Conservation (phyloP, 2,888 invertebrate species). For the Chrysodeixis includens region DNA sequence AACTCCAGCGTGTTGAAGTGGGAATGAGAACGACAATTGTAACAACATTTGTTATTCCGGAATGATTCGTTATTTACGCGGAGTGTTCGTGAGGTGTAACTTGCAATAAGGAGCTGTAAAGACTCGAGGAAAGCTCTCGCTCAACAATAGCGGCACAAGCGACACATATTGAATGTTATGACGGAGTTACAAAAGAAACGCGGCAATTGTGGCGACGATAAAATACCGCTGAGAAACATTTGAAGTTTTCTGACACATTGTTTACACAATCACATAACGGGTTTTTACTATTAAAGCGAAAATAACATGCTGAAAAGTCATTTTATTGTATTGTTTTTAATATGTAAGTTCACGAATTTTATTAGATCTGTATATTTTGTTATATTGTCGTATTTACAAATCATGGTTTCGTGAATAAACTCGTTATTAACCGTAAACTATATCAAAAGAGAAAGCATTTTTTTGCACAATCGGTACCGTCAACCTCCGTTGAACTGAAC, state of each 20-base stretch:
- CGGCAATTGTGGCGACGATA: not conserved
- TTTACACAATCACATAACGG: not conserved
- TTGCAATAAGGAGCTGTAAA: not conserved
- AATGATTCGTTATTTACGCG: not conserved
- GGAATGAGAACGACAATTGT: not conserved
- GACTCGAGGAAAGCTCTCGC: not conserved
- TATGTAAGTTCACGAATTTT: too few relatives aligned
- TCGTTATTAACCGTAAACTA: too few relatives aligned
- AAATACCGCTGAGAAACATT: not conserved
- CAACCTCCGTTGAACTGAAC: not conserved
- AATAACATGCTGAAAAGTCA: too few relatives aligned
- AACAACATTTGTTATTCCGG: not conserved
- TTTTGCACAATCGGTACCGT: not conserved
- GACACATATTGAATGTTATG: conserved; percentile 7
- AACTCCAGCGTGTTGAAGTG: not conserved
- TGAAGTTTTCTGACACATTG: not conserved
- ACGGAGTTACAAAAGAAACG: not conserved
- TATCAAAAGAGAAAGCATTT: too few relatives aligned
- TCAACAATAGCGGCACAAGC: not conserved
- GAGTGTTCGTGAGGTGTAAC: conserved; percentile 3
- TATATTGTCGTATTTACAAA: too few relatives aligned
- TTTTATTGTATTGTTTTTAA: too few relatives aligned
- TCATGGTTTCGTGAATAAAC: too few relatives aligned
- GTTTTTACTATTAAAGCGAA: not conserved
- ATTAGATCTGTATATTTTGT: too few relatives aligned